Evolutionary conservation across 2,888 invertebrate genomes (phyloP).

Genomic region (Drosophila peninsularis): DNA sequence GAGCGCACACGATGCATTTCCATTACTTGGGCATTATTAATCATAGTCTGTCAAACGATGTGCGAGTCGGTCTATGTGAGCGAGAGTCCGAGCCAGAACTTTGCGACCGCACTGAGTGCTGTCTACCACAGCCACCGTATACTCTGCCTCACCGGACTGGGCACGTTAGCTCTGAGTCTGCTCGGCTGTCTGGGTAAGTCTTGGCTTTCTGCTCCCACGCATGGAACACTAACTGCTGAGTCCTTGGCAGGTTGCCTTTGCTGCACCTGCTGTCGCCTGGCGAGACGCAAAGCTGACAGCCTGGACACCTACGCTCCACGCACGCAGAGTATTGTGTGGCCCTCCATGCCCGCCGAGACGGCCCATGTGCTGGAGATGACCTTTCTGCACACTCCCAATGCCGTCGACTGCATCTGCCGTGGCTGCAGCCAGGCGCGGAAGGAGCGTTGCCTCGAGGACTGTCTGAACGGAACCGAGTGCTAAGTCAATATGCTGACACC

Average conservation of each 20-base stretch:
- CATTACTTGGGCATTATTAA: conserved; percentile 44
- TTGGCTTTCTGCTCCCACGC: not conserved
- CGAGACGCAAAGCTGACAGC: conserved; percentile 11
- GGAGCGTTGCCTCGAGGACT: conserved; percentile 36
- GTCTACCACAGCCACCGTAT: conserved; percentile 33
- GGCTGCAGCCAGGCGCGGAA: conserved; percentile 32
- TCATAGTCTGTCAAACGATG: conserved; percentile 44
- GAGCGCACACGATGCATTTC: conserved; percentile 58
- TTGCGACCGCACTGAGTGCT: conserved; percentile 8
- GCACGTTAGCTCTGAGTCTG: conserved; percentile 25
- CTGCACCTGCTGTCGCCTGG: conserved; percentile 32
- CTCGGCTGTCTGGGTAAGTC: conserved; percentile 59
- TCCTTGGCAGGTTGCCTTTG: conserved; percentile 47
- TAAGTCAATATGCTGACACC: conserved; percentile 8
- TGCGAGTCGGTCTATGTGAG: conserved; percentile 13
- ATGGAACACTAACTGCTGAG: not conserved
- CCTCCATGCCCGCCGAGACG: conserved; percentile 50
- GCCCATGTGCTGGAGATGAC: conserved; percentile 57
- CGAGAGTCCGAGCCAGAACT: conserved; percentile 15
- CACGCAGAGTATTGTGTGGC: conserved; percentile 70
- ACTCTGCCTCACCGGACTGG: conserved; percentile 37
- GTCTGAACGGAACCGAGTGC: conserved; percentile 38
- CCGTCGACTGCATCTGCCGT: conserved; percentile 45
- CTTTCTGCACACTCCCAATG: conserved; percentile 53
- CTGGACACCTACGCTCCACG: conserved; percentile 66